phyloP scores from a whole-genome alignment of 2,113 vertebrate genomes.

The Thymallus thymallus region DNA sequence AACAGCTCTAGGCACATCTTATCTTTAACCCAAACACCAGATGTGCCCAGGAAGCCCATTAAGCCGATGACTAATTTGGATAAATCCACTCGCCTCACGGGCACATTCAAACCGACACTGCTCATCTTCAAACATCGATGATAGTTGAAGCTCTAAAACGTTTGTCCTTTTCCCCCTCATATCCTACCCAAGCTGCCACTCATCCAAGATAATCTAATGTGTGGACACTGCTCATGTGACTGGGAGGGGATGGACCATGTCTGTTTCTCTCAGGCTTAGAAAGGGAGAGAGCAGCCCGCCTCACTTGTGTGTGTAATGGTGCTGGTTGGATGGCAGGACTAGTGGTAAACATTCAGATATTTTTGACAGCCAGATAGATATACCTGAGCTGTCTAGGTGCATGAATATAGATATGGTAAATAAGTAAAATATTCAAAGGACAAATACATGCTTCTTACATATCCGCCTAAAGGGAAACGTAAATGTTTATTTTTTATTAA shows the following conservation, averaged over 20 bases:
- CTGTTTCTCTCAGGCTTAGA: neutral
- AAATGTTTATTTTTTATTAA: neutral
- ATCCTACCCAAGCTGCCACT: neutral
- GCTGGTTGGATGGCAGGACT: neutral
- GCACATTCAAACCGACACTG: neutral
- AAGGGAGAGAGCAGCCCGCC: neutral
- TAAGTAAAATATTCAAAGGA: neutral
- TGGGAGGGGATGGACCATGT: neutral
- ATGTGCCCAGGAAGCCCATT: constrained; percentile 19
- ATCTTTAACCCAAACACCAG: too few species aligned
- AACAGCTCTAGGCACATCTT: too few species aligned
- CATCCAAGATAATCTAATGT: neutral
- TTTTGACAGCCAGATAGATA: neutral
- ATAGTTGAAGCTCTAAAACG: neutral
- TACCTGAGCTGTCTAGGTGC: too few species aligned
- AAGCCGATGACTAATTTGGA: constrained; percentile 14
- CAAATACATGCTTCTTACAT: neutral
- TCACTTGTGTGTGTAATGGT: neutral
- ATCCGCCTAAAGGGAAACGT: neutral
- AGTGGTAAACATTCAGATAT: too few species aligned
- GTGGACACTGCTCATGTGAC: too few species aligned
- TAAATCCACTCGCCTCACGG: constrained; percentile 20
- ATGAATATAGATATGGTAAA: neutral
- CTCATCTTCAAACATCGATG: neutral
- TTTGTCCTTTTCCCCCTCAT: neutral